Evolutionary conservation across 1,140 invertebrate genomes (phyloP).

Genomic region (Leptinotarsa defecta): DNA sequence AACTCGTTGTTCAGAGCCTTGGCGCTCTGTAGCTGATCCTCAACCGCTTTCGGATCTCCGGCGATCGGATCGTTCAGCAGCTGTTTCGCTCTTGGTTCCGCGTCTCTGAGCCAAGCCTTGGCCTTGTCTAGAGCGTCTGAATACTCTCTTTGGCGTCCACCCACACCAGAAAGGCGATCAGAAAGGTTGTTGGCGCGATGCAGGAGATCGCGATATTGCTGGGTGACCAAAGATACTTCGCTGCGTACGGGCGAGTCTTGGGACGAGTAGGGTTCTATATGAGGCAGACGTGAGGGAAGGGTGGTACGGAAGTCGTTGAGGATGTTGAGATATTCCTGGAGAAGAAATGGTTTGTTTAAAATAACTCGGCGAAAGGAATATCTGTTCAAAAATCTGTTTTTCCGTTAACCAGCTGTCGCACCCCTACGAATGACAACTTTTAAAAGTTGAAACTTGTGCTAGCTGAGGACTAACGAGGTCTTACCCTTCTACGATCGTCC

Average conservation of each 20-base stretch:
- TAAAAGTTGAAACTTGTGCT: too few species aligned
- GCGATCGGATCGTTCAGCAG: constrained; percentile 80
- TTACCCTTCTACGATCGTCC: too few species aligned
- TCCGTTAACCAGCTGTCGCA: too few species aligned
- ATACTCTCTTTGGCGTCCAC: constrained; percentile 79
- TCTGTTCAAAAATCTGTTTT: too few species aligned
- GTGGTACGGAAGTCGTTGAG: constrained; percentile 85
- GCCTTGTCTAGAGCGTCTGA: constrained; percentile 83
- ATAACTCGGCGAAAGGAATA: too few species aligned
- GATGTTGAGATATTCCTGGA: constrained; percentile 74
- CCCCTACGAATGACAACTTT: too few species aligned
- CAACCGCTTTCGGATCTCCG: constrained; percentile 83
- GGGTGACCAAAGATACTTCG: constrained; percentile 72
- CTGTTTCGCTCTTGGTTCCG: constrained; percentile 76
- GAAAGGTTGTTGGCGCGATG: constrained; percentile 80
- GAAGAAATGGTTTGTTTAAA: constrained; percentile 9
- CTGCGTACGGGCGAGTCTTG: constrained; percentile 72
- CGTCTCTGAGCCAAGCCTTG: constrained; percentile 78
- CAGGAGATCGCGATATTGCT: constrained; percentile 77
- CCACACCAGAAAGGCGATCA: constrained; percentile 76
- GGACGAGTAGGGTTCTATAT: constrained; percentile 70
- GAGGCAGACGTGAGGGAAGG: constrained; percentile 76
- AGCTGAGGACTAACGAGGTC: too few species aligned
- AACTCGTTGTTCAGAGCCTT: constrained; percentile 87
- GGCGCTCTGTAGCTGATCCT: constrained; percentile 83